Percentiles rank a stretch among this genome's conserved stretches.
Conservation (phyloP, 2,113 vertebrate genomes). For the Potamarius usumacintae region DNA sequence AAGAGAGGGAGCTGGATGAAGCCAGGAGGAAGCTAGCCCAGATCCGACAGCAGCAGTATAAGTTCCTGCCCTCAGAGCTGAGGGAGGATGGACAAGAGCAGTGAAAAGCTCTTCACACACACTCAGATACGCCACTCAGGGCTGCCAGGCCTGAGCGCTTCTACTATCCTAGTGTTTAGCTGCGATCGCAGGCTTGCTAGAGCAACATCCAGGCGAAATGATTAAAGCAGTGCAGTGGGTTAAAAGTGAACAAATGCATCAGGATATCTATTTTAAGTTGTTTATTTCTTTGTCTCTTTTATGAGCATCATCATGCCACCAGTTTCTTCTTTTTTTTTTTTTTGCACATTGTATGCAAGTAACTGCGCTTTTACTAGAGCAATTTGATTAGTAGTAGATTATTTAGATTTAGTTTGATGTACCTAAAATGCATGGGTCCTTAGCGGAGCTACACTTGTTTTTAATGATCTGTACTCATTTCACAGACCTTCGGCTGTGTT, state of each 20-base stretch:
- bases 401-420: conserved; percentile 39
- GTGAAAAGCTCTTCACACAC: conserved; percentile 57
- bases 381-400: conserved; percentile 46
- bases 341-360: conserved; percentile 57
- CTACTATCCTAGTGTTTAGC: conserved; percentile 28
- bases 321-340: conserved; percentile 33
- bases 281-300: conserved; percentile 55
- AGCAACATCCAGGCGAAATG: conserved; percentile 45
- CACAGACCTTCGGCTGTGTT: conserved; percentile 35
- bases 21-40: conserved; percentile 91
- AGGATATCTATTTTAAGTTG: conserved; percentile 59
- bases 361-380: conserved; percentile 58
- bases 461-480: conserved; percentile 36
- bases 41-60: conserved; percentile 97
- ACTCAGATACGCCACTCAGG: conserved; percentile 49
- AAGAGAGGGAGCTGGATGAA: conserved; percentile 92
- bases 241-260: conserved; percentile 54
- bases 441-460: conserved; percentile 48
- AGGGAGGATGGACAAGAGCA: conserved; percentile 82
- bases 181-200: conserved; percentile 31
- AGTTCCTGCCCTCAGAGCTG: conserved; percentile 94
- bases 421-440: conserved; percentile 50
- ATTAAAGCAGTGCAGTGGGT: conserved; percentile 52
- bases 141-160: conserved; percentile 34
- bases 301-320: conserved; percentile 51